Conservation (phyloP, 2,888 invertebrate species). For the Elysia crispata region DNA sequence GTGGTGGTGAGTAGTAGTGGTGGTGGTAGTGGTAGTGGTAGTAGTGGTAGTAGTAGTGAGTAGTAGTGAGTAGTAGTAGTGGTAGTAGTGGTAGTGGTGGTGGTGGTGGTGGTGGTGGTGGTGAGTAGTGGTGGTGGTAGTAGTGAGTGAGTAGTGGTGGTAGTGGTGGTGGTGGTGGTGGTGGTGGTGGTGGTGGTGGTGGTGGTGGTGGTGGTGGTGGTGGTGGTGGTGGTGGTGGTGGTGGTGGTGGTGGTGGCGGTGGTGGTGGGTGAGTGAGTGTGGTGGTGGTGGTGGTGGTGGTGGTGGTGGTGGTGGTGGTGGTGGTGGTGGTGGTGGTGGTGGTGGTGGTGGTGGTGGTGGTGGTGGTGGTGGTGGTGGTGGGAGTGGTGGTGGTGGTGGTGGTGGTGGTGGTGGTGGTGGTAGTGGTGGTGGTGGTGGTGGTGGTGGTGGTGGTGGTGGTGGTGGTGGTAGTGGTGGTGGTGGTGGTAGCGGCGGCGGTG, state of each 20-base stretch:
- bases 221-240: constrained; percentile 12
- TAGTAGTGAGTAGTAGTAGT: too few relatives aligned
- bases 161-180: neutral
- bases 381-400: neutral
- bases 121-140: too few relatives aligned
- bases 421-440: constrained; percentile 26
- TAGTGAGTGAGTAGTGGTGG: too few relatives aligned
- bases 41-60: too few relatives aligned
- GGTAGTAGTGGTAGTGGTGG: neutral
- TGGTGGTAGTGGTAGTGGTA: constrained; percentile 5
- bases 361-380: neutral
- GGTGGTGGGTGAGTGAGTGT: too few relatives aligned
- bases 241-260: neutral
- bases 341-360: neutral
- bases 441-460: constrained; percentile 4
- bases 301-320: neutral
- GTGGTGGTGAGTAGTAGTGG: too few relatives aligned
- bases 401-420: constrained; percentile 1
- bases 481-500: neutral
- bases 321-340: neutral
- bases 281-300: neutral
- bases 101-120: too few relatives aligned
- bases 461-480: neutral
- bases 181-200: constrained; percentile 11
- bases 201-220: constrained; percentile 7